Base-by-base conservation (phyloP, 2,113 vertebrate genomes). In the Colossoma macropomum region DNA sequence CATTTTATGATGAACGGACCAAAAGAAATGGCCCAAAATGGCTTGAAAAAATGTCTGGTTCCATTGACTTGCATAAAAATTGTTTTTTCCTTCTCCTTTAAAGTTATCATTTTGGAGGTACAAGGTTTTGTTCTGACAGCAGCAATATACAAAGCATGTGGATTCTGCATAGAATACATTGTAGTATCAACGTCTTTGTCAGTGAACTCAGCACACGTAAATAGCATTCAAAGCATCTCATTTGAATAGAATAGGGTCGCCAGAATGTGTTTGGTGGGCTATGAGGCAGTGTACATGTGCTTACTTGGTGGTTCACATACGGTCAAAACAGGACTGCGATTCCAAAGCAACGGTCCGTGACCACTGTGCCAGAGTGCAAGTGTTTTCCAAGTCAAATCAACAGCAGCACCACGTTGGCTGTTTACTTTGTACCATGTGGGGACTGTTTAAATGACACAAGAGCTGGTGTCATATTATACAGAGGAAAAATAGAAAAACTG, bases 381-480 rank as follows among this genome's bases (percentile, higher is more conserved):
- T 87, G 91, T 87, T 95, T 95, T 95, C 93, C 93, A 93, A 95
- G 94, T 95, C 94, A 95, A 95, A 95, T 95, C 87, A 92, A 93
- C 75, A 82, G 87, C 83, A 70, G 91, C 89, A 50, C 75, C 45
- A 84, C 88, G 83, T 89, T 84, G 86, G 88, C 86, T 94, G 92
- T 93, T 93, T 92, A 92, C 90, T 90, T 90, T 91, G 89, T 85
- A 77, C 56, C 90, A 84, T 54, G 80, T 75, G 85, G 78, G 85
- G 89, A 72, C 74, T 90, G 90, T 90, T 83, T 9, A 45, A 45
- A 69, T 79, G 85, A 73, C 79, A 77, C 71, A 66, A 85, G 68
- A 81, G 79, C 71, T 1, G 17, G 65, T n/a, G 59, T 30, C 82
- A 38, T 60, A 6, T 19, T 16, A 50, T 7, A 34, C 27, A 11